phyloP scores from a whole-genome alignment of 92 coral and sea anemone genomes.

The Plumapathes pennacea region DNA sequence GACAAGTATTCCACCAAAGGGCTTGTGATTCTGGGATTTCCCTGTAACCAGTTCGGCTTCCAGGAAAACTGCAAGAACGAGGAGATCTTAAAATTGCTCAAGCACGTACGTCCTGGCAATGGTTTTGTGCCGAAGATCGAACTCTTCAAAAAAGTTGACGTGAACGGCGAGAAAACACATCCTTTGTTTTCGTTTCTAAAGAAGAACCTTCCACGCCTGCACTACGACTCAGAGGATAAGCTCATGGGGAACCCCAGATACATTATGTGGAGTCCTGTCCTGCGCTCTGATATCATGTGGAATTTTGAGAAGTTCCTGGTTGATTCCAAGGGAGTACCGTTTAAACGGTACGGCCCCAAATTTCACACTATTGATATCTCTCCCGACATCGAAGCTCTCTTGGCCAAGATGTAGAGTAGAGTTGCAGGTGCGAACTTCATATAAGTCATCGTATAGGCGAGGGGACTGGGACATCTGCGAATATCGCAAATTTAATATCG shows the following conservation, averaged over 20 bases:
- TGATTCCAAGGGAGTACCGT: conserved; percentile 74
- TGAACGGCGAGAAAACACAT: conserved; percentile 74
- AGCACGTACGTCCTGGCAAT: conserved; percentile 94
- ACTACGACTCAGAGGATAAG: conserved; percentile 31
- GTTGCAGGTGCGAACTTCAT: too few relatives aligned
- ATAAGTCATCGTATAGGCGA: too few relatives aligned
- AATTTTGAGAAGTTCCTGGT: conserved; percentile 97
- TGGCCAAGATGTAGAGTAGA: neutral
- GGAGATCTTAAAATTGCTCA: conserved; percentile 83
- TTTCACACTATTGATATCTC: conserved; percentile 72
- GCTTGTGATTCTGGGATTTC: conserved; percentile 92
- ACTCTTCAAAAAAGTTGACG: conserved; percentile 70
- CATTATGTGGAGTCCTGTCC: conserved; percentile 81
- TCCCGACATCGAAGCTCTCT: conserved; percentile 62
- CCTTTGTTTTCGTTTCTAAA: conserved; percentile 80
- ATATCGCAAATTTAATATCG: too few relatives aligned
- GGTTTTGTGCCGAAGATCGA: conserved; percentile 85
- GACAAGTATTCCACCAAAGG: conserved; percentile 82
- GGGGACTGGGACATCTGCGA: too few relatives aligned
- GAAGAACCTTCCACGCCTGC: conserved; percentile 60
- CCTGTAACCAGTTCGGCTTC: conserved; percentile 99
- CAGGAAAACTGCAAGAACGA: conserved; percentile 81
- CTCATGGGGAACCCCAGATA: conserved; percentile 51
- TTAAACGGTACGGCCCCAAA: conserved; percentile 67
- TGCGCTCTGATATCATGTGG: conserved; percentile 84